phyloP scores from a whole-genome alignment of 2,888 invertebrate genomes.

The Priocnemis perturbator region DNA sequence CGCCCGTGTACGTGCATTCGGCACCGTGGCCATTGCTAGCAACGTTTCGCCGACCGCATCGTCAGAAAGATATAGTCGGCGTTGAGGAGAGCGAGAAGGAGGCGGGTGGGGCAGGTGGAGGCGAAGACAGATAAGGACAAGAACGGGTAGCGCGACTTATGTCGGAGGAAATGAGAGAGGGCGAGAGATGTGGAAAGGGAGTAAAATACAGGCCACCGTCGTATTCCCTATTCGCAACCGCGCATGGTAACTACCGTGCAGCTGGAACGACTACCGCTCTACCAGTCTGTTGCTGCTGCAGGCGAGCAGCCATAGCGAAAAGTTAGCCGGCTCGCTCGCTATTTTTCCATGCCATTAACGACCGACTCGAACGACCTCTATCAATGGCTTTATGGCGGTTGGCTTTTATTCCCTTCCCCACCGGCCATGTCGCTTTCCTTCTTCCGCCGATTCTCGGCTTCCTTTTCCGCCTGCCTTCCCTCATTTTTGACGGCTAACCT shows the following conservation, averaged over 20 bases:
- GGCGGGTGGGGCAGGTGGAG: neutral
- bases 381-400: slow-evolving; percentile 69
- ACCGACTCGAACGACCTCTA: slow-evolving; percentile 67
- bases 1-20: slow-evolving; percentile 4
- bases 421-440: slow-evolving; percentile 23
- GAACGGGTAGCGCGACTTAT: neutral
- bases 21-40: slow-evolving; percentile 1
- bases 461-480: slow-evolving; percentile 2
- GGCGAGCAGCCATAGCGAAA: slow-evolving; percentile 50
- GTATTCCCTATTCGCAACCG: slow-evolving; percentile 8
- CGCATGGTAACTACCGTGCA: slow-evolving; percentile 30
- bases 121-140: neutral
- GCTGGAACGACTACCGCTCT: slow-evolving; percentile 20
- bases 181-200: neutral
- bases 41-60: too few species aligned
- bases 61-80: too few species aligned
- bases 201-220: slow-evolving; percentile 12
- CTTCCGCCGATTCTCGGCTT: slow-evolving; percentile 7
- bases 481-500: neutral
- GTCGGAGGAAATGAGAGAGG: slow-evolving; percentile 8
- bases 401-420: slow-evolving; percentile 61
- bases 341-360: slow-evolving; percentile 72
- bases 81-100: neutral
- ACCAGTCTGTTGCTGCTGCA: neutral
- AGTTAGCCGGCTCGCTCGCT: slow-evolving; percentile 64